phyloP scores from a whole-genome alignment of 2,113 vertebrate genomes.

The Triplophysa dalaica region DNA sequence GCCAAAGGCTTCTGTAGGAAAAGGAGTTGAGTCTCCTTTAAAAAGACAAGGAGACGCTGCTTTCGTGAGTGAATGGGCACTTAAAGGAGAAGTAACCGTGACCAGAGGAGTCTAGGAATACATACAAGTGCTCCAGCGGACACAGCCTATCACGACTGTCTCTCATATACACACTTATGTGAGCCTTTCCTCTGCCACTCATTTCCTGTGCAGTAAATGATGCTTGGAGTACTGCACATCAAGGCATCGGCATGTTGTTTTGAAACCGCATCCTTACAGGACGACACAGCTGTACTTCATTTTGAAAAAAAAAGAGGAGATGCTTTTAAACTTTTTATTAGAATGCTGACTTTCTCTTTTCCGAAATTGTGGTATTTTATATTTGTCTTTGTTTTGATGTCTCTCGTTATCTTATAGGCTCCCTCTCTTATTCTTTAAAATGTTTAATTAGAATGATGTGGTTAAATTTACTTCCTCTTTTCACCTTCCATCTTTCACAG shows the following conservation, averaged over 20 bases:
- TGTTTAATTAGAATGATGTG: constrained; percentile 46
- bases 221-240: constrained; percentile 46
- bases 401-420: background rate
- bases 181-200: constrained; percentile 45
- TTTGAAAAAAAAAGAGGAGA: constrained; percentile 41
- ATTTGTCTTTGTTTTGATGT: constrained; percentile 20
- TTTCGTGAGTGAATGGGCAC: constrained; percentile 44
- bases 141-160: constrained; percentile 10
- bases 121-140: constrained; percentile 25
- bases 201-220: constrained; percentile 56
- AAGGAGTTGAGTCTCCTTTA: constrained; percentile 16
- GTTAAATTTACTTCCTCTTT: constrained; percentile 42
- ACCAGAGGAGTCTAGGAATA: constrained; percentile 39
- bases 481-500: constrained; percentile 14
- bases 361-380: constrained; percentile 26
- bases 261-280: constrained; percentile 47
- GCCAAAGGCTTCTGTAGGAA: constrained; percentile 34
- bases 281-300: constrained; percentile 50
- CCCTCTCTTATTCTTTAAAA: background rate
- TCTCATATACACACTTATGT: constrained; percentile 38
- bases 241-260: constrained; percentile 54
- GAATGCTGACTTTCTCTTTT: constrained; percentile 38
- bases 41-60: constrained; percentile 32
- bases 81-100: constrained; percentile 41
- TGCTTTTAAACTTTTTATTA: constrained; percentile 47